A percentile compares a stretch with the other conserved stretches of the same genome.
phyloP scores from a whole-genome alignment of 2,797 vertebrate genomes.

The Streptopelia turtur region DNA sequence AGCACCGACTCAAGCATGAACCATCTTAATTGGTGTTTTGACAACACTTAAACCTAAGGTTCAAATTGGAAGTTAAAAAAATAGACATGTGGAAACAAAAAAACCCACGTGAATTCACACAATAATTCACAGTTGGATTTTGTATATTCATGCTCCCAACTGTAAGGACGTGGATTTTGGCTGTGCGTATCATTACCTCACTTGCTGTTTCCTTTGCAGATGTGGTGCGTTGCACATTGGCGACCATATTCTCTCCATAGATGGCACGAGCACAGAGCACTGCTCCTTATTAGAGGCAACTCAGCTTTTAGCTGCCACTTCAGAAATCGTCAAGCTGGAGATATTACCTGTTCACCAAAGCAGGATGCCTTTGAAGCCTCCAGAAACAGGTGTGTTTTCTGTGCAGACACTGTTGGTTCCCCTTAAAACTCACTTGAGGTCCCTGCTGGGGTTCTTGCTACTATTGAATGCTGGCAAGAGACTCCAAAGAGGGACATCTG shows the following conservation, averaged over 20 bases:
- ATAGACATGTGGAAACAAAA: neutral
- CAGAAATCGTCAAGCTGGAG: slow-evolving; percentile 90
- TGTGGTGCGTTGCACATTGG: slow-evolving; percentile 90
- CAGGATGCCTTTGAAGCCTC: slow-evolving; percentile 84
- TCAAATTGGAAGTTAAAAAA: neutral
- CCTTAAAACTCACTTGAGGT: neutral
- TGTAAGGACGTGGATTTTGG: neutral
- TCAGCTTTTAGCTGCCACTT: slow-evolving; percentile 89
- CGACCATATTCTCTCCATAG: slow-evolving; percentile 94
- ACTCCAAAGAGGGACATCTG: slow-evolving; percentile 30
- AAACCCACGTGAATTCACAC: neutral
- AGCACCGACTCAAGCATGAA: neutral
- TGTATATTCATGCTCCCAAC: neutral
- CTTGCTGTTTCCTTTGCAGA: slow-evolving; percentile 73
- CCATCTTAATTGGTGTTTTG: neutral
- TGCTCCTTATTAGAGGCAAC: slow-evolving; percentile 93
- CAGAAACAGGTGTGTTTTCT: slow-evolving; percentile 87
- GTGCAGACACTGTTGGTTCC: neutral
- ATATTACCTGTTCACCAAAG: slow-evolving; percentile 90
- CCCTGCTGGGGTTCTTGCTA: neutral
- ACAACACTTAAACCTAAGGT: neutral
- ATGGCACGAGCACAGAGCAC: slow-evolving; percentile 93
- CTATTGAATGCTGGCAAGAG: neutral
- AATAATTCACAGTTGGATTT: neutral
- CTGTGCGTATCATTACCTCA: neutral